Conservation (phyloP, 2,113 vertebrate genomes). For the Malurus alboscapulatus region DNA sequence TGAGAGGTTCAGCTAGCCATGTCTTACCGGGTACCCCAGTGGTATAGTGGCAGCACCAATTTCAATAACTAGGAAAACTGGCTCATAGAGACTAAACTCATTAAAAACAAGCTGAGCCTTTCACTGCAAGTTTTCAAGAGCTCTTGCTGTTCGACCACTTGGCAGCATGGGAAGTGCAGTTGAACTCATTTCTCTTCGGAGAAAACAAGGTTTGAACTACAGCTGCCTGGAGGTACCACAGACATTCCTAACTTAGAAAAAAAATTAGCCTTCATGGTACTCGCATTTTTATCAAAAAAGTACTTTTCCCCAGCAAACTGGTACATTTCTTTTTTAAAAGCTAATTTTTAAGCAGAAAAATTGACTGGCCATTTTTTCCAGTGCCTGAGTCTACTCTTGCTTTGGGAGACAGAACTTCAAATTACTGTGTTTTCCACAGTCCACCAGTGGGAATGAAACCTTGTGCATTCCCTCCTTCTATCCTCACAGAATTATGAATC, state of each 20-base stretch:
- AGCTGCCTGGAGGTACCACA: neutral
- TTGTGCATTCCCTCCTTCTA: neutral
- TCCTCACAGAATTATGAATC: neutral
- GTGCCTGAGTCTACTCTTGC: neutral
- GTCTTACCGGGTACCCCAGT: neutral
- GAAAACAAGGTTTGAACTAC: neutral
- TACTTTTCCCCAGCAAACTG: neutral
- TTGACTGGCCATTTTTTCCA: neutral
- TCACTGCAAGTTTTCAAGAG: neutral
- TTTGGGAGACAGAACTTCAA: slow-evolving; percentile 5
- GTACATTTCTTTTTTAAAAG: slow-evolving; percentile 21
- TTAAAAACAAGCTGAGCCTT: neutral
- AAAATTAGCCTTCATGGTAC: neutral
- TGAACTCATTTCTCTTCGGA: neutral
- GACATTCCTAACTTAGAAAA: neutral
- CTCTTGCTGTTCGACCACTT: neutral
- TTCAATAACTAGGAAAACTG: neutral
- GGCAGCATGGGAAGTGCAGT: neutral
- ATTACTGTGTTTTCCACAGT: neutral
- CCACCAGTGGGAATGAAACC: neutral
- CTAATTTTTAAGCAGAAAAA: slow-evolving; percentile 13
- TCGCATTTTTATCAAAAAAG: neutral
- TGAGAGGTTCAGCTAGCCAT: neutral
- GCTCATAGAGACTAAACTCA: neutral
- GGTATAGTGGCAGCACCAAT: neutral